Evolutionary conservation across 2,797 vertebrate genomes (phyloP), one percentile per base, ranked within the genome.

Genomic region (Spea hammondii): DNA sequence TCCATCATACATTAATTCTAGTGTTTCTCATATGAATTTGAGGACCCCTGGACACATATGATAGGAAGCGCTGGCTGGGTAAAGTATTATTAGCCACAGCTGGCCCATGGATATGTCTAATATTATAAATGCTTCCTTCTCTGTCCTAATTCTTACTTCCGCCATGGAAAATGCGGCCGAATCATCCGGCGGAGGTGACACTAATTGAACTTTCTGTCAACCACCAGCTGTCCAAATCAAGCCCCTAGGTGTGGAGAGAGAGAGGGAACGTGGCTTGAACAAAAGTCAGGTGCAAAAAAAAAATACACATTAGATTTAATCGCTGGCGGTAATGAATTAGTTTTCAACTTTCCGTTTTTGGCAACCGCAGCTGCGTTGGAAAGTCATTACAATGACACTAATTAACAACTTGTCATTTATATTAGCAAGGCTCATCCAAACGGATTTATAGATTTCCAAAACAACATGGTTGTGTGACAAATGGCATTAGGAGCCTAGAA

Each of bases 171-270:
- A 69, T 55, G 44, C 44, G 32, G 32, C 9, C 32, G 4, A 68
- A 17, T 79, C 72, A 62, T 14, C 46, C 17, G 60, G 70, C 11
- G 57, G 46, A 50, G 14, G 78, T 80, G 78, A 80, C 67, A 65
- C 48, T 57, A 80, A 80, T 75, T 70, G 70, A 47, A 70, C 45
- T 32, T 55, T 8, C 72, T 75, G 72, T 76, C 67, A 55, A 32
- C 11, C 44, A 50, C 72, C 72, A 80, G 66, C 49, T 80, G 78
- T 75, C 50, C 51, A 44, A 14, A 14, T 57, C 9, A 71, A 65
- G 32, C 67, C 72, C 70, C 50, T 50, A 80, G 66, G 66, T 70
- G 72, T 54, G 5, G 8, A 46, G 45, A 47, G 57, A 48, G 13
- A 57, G 49, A 54, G 51, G 54, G 45, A 53, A 10, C n/a, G 7